phyloP scores from a whole-genome alignment of 92 coral and sea anemone genomes.

The Porites cylindrica region DNA sequence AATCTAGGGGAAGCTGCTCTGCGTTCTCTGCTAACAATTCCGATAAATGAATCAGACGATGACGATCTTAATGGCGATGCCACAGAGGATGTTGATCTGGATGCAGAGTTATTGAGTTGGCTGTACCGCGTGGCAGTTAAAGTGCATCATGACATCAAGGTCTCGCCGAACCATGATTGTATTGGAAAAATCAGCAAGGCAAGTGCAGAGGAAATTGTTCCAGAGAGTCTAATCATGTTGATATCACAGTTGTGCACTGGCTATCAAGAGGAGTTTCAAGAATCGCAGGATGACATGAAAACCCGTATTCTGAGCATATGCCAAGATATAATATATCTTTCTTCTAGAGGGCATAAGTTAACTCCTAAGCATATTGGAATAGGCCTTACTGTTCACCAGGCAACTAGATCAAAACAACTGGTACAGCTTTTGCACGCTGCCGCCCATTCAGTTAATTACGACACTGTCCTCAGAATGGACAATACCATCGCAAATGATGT shows the following conservation, averaged over 20 bases:
- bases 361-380: constrained; percentile 75
- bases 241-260: no score
- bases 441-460: constrained; percentile 64
- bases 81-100: constrained; percentile 55
- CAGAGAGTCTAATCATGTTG: no score
- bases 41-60: not conserved
- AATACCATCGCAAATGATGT: constrained; percentile 70
- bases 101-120: constrained; percentile 71
- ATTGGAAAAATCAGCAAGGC: constrained; percentile 35
- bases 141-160: constrained; percentile 55
- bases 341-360: no score
- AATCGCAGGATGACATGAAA: constrained; percentile 41
- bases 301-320: constrained; percentile 66
- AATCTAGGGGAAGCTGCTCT: constrained; percentile 57
- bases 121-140: constrained; percentile 65
- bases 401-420: constrained; percentile 77
- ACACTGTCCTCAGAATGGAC: constrained; percentile 70
- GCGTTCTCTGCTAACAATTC: constrained; percentile 38
- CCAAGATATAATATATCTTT: no score
- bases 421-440: constrained; percentile 71
- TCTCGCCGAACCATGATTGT: constrained; percentile 33
- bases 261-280: no score
- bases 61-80: constrained; percentile 22
- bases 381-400: constrained; percentile 82
- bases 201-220: constrained; percentile 58